Base-by-base conservation (phyloP, 2,113 vertebrate genomes). In the Tinamus guttatus region DNA sequence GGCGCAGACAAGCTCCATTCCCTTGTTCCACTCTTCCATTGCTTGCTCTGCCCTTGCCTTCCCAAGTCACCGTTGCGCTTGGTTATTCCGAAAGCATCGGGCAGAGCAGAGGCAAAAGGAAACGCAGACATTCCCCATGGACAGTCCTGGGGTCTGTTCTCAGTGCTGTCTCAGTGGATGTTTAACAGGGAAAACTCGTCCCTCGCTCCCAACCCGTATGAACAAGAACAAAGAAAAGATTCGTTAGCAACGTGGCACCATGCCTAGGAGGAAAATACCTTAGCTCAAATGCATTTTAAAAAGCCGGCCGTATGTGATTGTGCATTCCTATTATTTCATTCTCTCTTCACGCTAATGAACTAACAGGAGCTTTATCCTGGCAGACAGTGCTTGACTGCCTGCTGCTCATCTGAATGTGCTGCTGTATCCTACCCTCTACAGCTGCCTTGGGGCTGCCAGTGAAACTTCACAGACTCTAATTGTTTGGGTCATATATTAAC, bases 291-390 rank as follows among this genome's bases (percentile, higher is more conserved):
- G 25, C 38, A 15, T 84, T 87, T 86, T 91, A 43, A 68, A 40
- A 95, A 95, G 59, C 67, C 70, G 49, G 82, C 64, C 82, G 45
- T 10, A 14, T 54, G 68, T 81, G 54, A 68, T 84, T 81, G 43
- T 60, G 54, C 60, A 59, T 80, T 92, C n/a, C 56, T 94, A 78
- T 90, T 85, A 89, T 67, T 65, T 74, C 68, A 93, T 91, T 82
- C 74, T 49, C 67, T 74, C 80, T 92, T 70, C 36, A 85, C 77
- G 38, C n/a, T 92, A 83, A 94, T 75, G 68, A 95, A 70, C 54
- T 30, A 71, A 82, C 47, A 67, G 92, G 65, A 76, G 60, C 43
- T 96, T 88, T 85, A 78, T 80, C 54, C 60, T 92, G 40, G 47
- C 69, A 75, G 62, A 56, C 56, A 59, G 60, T 52, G 51, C 59